These are phyloP conservation scores for Kryptolebias ocellatus DNA, from an alignment of 2,797 vertebrate species.

Conservation along the genomic window DNA sequence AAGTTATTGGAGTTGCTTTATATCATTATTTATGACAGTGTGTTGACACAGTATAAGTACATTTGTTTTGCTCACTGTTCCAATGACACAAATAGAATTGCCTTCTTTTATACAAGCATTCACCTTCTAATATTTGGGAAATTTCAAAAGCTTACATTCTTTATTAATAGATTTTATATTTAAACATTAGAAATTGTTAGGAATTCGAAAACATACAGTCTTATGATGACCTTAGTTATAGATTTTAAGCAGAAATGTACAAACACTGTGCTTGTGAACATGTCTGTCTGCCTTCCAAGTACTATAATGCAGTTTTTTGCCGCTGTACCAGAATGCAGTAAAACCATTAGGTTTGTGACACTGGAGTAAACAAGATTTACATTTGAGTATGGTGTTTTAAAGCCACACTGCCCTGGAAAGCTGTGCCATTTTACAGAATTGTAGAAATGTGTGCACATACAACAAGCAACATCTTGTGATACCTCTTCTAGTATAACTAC, in stretches of 20 bases:
- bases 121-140: neutral
- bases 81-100: neutral
- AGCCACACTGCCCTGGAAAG: slow-evolving; percentile 33
- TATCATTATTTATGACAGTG: too few species aligned
- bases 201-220: too few species aligned
- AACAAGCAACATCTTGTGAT: slow-evolving; percentile 25
- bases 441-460: neutral
- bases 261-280: slow-evolving; percentile 18
- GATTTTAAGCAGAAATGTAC: slow-evolving; percentile 24
- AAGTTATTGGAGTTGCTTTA: too few species aligned
- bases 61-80: too few species aligned
- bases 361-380: slow-evolving; percentile 67
- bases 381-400: slow-evolving; percentile 52
- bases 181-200: neutral
- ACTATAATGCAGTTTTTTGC: slow-evolving; percentile 65
- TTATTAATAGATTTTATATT: neutral
- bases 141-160: neutral
- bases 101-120: neutral
- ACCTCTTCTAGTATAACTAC: slow-evolving; percentile 18
- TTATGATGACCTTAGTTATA: neutral
- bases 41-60: too few species aligned
- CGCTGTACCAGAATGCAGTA: slow-evolving; percentile 56
- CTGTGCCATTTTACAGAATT: slow-evolving; percentile 36
- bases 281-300: slow-evolving; percentile 41
- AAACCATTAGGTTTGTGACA: slow-evolving; percentile 66